phyloP scores from a whole-genome alignment of 2,113 vertebrate species.

The Setophaga coronata region DNA sequence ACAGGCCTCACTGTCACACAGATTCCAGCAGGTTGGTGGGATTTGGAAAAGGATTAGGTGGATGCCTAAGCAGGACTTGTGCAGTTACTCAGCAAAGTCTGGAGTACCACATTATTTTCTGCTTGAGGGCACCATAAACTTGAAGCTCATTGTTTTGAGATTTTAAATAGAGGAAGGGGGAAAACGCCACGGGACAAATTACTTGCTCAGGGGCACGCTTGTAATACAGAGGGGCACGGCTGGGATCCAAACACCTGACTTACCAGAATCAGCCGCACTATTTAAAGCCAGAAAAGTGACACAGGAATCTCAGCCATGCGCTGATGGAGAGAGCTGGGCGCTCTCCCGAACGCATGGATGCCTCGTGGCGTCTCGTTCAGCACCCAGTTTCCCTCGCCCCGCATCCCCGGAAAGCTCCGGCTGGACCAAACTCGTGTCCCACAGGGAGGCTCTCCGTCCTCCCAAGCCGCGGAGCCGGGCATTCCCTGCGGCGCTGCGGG shows the following conservation, averaged over 20 bases:
- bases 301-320: not conserved
- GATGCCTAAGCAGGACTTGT: not conserved
- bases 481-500: no score
- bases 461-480: accelerated
- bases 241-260: not conserved
- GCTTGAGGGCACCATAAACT: not conserved
- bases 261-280: not conserved
- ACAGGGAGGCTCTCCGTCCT: not conserved
- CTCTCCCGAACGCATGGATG: not conserved
- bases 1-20: accelerated
- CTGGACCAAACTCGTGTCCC: accelerated
- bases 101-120: not conserved
- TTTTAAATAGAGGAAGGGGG: not conserved
- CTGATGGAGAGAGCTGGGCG: not conserved
- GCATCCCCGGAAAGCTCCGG: not conserved
- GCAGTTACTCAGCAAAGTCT: not conserved
- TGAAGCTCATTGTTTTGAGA: not conserved
- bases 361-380: accelerated
- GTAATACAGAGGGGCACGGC: not conserved
- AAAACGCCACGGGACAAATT: accelerated
- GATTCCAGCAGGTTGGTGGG: not conserved
- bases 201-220: not conserved
- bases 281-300: not conserved
- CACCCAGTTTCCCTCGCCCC: not conserved
- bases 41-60: not conserved